Evolutionary conservation across 1,140 invertebrate species (phyloP), one percentile per base, ranked within the genome.

Genomic region (Leptopilina clavipes): DNA sequence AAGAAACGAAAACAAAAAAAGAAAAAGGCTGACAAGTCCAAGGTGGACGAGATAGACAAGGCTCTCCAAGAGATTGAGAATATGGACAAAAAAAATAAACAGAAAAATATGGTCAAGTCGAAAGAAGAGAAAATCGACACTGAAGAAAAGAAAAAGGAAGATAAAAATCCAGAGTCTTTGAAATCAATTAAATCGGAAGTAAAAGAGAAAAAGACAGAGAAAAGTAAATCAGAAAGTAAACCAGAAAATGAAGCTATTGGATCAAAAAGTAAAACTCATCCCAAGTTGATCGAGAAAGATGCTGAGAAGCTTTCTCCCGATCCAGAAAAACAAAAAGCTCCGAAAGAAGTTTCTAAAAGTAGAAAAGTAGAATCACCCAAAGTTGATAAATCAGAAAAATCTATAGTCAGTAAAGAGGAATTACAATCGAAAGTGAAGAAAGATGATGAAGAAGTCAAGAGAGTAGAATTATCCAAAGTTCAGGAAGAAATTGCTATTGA

Each of bases 1-100:
- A 91, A 87, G 76, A 90, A 89, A 80, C 85, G 86, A 11, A 91
- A 86, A 73, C 83, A 89, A 70, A 90, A 90, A 78, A 92, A 91
- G 81, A 93, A 91, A 81, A 92, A 89, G 76, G 54, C 76, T 22
- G 90, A 89, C 77, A 85, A 89, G 74, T 77, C 79, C 44, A 76
- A 86, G 3, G 91, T 91, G 71, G 92, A 93, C 82, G 93, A 94
- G 81, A 92, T 93, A 79, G 93, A 94, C 81, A 92, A 91, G 84
- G 92, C 92, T 73, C 83, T 92, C 14, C 91, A 90, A 84, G 92
- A 93, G 84, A 93, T 93, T 56, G 91, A 91, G 59, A 84, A 87
- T 75, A 89, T 92, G 89, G 89, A 91, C 76, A 91, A 91, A 43
- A 88, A 88, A 74, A 85, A 80, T 65, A 75, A 81, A 45, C 9